Base-by-base conservation (phyloP, 2,888 invertebrate genomes). In the Halocaridina rubra region DNA sequence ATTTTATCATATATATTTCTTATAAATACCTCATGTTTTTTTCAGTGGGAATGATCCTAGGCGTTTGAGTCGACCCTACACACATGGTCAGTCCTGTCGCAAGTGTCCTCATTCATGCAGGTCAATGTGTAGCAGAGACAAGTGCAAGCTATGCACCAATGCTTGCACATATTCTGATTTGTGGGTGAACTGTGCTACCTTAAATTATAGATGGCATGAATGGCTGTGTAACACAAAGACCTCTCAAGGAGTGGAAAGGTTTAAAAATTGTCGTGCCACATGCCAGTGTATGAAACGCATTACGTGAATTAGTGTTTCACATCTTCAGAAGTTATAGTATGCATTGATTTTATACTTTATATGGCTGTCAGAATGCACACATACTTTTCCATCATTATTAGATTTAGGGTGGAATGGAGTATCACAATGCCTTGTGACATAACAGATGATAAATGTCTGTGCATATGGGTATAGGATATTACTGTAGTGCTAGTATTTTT, bases 111-210 rank as follows among this genome's bases (percentile, higher is more conserved):
- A 53, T 2, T 61, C 72, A 1, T 87, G 77, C 71, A 61, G 74
- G 10, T 84, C 86, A 10, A 64, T 80, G 22, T 87, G 86, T 24
- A 32, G 30, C 24, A 69, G 69, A n/a, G 72, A 61, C 10, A 24
- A 46, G 4, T 87, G 86, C 29, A 22, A 53, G 88, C 92, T 96
- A 19, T 96, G 96, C 91, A 94, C 93, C 59, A 96, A 96, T 91
- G 90, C 93, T 0, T 96, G 96, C 89, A 92, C 92, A 57, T 92
- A 92, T 87, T 93, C 93, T 59, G 95, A 95, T 90, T 91, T 92
- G 57, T 96, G 94, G 93, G 93, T 94, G 76, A 96, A 96, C 91
- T 96, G 96, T 90, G 91, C 91, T 16, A 93, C 94, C 77, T 91
- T 96, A 30, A 91, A 93, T 88, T 90, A 91, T 85, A 92, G 92